phyloP scores from a whole-genome alignment of 2,888 invertebrate genomes.

The Idaea straminata region DNA sequence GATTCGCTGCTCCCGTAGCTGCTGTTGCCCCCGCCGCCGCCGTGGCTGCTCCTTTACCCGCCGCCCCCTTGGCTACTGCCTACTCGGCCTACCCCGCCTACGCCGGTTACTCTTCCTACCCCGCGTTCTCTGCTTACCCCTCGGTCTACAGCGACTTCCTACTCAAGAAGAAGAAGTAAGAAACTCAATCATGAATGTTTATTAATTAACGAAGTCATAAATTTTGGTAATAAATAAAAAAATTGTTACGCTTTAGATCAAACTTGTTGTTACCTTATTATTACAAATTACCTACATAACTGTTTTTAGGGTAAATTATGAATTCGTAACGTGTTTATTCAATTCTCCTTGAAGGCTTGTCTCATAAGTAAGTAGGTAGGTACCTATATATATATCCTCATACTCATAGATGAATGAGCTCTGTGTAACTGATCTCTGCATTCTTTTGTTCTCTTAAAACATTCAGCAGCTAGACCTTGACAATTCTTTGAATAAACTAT shows the following conservation, averaged over 20 bases:
- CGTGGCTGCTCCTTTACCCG: slow-evolving; percentile 10
- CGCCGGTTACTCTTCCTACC: slow-evolving; percentile 6
- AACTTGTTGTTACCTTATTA: neutral
- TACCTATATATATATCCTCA: neutral
- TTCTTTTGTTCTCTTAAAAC: slow-evolving; percentile 66
- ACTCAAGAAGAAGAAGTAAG: slow-evolving; percentile 19
- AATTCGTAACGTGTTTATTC: slow-evolving; percentile 26
- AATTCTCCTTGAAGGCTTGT: slow-evolving; percentile 20
- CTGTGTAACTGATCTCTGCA: slow-evolving; percentile 47
- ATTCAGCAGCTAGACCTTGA: slow-evolving; percentile 61
- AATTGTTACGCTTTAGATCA: slow-evolving; percentile 4
- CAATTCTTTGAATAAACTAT: slow-evolving; percentile 47
- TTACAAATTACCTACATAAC: neutral
- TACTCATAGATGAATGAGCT: slow-evolving; percentile 14
- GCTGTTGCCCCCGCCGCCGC: slow-evolving; percentile 6
- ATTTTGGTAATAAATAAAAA: neutral
- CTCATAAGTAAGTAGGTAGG: slow-evolving; percentile 33
- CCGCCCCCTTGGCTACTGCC: slow-evolving; percentile 9
- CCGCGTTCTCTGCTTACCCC: slow-evolving; percentile 3
- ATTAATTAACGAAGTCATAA: neutral
- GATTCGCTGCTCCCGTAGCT: neutral
- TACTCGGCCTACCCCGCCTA: slow-evolving; percentile 17
- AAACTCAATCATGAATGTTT: slow-evolving; percentile 5
- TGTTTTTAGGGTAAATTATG: slow-evolving; percentile 18
- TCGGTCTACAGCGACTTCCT: slow-evolving; percentile 10